Base-by-base conservation (phyloP, 2,113 vertebrate species). In the Elgaria multicarinata region DNA sequence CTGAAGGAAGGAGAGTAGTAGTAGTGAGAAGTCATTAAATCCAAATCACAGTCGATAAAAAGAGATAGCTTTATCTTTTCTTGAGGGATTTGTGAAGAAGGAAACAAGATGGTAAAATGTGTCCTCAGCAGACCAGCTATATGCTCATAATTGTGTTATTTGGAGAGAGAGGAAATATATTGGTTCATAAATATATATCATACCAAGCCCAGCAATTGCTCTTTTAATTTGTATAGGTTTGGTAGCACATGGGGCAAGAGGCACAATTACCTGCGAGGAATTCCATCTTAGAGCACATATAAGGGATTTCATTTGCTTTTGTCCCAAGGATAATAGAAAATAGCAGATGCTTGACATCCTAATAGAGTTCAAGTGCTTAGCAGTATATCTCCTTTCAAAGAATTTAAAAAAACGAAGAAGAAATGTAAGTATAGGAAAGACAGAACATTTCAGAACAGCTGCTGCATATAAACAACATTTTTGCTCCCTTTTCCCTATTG, bases 301-400 rank as follows among this genome's bases (percentile, higher is more conserved):
- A 82, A 1, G 2, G 85, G 75, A 90, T 93, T 96, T 92, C 87
- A 90, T 89, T 74, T 91, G 72, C 87, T 94, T 95, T 95, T 13
- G 33, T 95, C 87, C 84, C 33, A 86, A 86, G 90, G 88, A 95
- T 92, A 94, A 95, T 36, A 91, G 92, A 93, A 95, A 95, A 93
- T 79, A 96, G 64, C 93, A 93, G 92, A 92, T 91, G 87, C 91
- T 91, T 94, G 92, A 94, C 93, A 94, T 95, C 84, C 87, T 94
- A 95, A 96, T 92, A 88, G 92, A 95, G 92, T 95, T 94, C 91
- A 95, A 96, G 92, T 92, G 93, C 92, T 93, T 87, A 89, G 92
- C 87, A 87, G 69, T 92, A 31, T 89, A 92, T 91, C 84, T 91
- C 14, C 91, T 94, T 88, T 91, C 91, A 89, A 94, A 92, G 92